A percentile compares a stretch with the other conserved stretches of the same genome.
phyloP scores from a whole-genome alignment of 2,113 vertebrate species.

The Ictalurus furcatus region DNA sequence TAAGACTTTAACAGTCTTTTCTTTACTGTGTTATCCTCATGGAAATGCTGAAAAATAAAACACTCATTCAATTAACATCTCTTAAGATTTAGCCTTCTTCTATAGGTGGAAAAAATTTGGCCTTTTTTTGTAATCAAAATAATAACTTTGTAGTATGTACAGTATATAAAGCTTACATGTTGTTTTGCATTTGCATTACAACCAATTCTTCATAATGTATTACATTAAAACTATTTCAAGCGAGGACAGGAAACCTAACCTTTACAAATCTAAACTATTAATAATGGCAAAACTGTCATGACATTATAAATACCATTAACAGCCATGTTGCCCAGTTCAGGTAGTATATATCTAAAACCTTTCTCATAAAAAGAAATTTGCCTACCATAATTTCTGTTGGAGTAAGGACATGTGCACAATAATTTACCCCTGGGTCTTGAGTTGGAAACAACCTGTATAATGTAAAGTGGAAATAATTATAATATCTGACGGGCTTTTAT shows the following conservation, averaged over 20 bases:
- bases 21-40: constrained; percentile 58
- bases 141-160: background rate
- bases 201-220: background rate
- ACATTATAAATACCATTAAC: background rate
- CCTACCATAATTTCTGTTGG: constrained; percentile 77
- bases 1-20: constrained; percentile 79
- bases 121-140: background rate
- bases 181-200: background rate
- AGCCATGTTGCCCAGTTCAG: background rate
- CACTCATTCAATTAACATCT: background rate
- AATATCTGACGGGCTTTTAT: background rate
- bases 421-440: constrained; percentile 85
- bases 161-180: background rate
- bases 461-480: background rate
- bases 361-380: background rate
- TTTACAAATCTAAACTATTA: background rate
- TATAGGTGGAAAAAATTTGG: background rate
- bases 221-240: background rate
- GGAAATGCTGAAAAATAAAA: constrained; percentile 72
- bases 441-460: constrained; percentile 87
- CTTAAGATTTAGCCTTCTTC: background rate
- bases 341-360: background rate
- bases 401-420: constrained; percentile 74
- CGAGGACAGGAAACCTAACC: background rate
- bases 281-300: background rate